Evolutionary conservation across 2,888 invertebrate genomes (phyloP).

Genomic region (Cosmopolites sordidus): DNA sequence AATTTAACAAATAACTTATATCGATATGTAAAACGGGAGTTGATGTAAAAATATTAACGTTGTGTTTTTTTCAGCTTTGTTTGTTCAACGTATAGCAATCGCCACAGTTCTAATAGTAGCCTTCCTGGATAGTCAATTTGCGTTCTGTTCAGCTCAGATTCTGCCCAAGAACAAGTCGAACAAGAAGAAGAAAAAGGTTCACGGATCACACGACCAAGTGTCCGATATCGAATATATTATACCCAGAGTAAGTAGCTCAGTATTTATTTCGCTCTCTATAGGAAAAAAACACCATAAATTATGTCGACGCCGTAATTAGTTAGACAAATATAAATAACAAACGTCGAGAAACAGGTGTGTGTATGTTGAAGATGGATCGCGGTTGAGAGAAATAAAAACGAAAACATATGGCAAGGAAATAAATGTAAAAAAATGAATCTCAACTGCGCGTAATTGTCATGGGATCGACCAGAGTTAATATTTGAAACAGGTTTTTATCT

Average conservation of each 20-base stretch:
- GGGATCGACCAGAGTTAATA: neutral
- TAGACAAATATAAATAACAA: conserved; percentile 1
- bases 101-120: conserved; percentile 48
- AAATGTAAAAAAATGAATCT: neutral
- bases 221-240: conserved; percentile 54
- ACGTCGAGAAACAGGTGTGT: neutral
- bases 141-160: conserved; percentile 51
- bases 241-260: conserved; percentile 47
- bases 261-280: neutral
- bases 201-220: conserved; percentile 48
- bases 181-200: conserved; percentile 30
- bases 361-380: neutral
- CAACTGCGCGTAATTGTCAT: neutral
- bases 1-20: too few species aligned
- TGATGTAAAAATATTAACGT: too few species aligned
- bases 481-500: conserved; percentile 1
- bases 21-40: too few species aligned
- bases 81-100: conserved; percentile 49
- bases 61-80: conserved; percentile 48
- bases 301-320: neutral
- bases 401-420: neutral
- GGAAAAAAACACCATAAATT: neutral
- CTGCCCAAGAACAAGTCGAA: conserved; percentile 27
- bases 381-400: neutral
- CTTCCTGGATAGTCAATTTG: conserved; percentile 51